Percentiles rank a stretch among this genome's conserved stretches.
Conservation (phyloP, 2,797 vertebrate genomes). For the Geotrypetes seraphini region DNA sequence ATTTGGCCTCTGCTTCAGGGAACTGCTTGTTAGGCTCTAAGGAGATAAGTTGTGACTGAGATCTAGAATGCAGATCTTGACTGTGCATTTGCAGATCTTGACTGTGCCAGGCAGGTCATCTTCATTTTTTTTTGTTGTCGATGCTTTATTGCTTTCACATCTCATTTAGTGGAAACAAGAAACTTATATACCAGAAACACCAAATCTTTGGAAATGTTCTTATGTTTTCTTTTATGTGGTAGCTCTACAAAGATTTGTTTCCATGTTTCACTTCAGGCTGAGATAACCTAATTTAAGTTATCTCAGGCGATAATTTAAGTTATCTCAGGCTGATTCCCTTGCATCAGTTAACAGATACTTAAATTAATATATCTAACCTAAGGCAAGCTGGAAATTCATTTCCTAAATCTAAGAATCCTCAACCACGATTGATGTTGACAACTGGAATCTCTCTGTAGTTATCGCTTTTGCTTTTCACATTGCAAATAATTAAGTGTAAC, state of each 20-base stretch:
- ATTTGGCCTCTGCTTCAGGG: not conserved
- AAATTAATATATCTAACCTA: too few species aligned
- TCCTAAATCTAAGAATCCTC: not conserved
- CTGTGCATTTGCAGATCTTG: conserved; percentile 8
- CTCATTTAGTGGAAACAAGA: conserved; percentile 3
- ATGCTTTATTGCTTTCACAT: conserved; percentile 1
- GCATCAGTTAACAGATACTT: too few species aligned
- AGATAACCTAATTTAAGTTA: too few species aligned
- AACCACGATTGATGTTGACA: too few species aligned
- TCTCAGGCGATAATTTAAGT: too few species aligned
- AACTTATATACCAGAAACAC: conserved; percentile 22
- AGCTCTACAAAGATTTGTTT: not conserved
- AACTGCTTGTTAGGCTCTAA: conserved; percentile 17
- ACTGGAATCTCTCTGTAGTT: not conserved
- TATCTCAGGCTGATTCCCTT: too few species aligned
- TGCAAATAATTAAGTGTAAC: conserved; percentile 57
- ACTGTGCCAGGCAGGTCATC: not conserved
- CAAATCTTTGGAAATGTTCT: not conserved
- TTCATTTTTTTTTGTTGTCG: conserved; percentile 3
- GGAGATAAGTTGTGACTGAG: not conserved
- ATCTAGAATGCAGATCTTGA: conserved; percentile 4
- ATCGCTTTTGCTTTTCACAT: conserved; percentile 11
- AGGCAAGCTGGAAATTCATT: too few species aligned
- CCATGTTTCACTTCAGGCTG: not conserved
- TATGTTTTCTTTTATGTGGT: not conserved